A percentile compares a stretch with the other conserved stretches of the same genome.
phyloP scores from a whole-genome alignment of 2,888 invertebrate genomes.

The Synergus umbraculus region DNA sequence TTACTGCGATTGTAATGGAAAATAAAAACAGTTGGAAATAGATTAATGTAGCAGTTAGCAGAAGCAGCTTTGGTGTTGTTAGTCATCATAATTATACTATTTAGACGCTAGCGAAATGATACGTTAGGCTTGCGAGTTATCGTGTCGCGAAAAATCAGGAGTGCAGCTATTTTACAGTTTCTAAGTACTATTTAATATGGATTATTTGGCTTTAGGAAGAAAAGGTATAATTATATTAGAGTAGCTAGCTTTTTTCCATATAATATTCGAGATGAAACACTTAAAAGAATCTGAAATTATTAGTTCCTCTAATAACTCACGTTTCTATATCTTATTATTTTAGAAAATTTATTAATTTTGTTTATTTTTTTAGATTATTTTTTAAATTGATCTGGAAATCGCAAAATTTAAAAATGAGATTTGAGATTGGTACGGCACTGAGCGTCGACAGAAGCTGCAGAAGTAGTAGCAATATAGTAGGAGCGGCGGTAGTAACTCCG shows the following conservation, averaged over 20 bases:
- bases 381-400: neutral
- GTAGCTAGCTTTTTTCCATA: too few species aligned
- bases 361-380: too few species aligned
- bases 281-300: too few species aligned
- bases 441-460: constrained; percentile 12
- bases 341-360: too few species aligned
- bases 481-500: constrained; percentile 47
- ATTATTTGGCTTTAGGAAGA: too few species aligned
- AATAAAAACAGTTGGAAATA: constrained; percentile 35
- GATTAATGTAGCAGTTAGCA: neutral
- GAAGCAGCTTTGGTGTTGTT: neutral
- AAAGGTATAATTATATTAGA: too few species aligned
- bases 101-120: neutral
- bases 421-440: constrained; percentile 30
- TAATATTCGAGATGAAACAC: too few species aligned
- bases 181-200: too few species aligned
- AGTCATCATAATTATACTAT: neutral
- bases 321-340: too few species aligned
- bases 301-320: too few species aligned
- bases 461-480: constrained; percentile 29
- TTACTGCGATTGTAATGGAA: constrained; percentile 17
- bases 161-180: too few species aligned
- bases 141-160: too few species aligned
- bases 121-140: neutral
- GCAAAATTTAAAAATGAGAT: neutral